Evolutionary conservation across 2,113 vertebrate genomes (phyloP).

Genomic region (Pleuronectes platessa): DNA sequence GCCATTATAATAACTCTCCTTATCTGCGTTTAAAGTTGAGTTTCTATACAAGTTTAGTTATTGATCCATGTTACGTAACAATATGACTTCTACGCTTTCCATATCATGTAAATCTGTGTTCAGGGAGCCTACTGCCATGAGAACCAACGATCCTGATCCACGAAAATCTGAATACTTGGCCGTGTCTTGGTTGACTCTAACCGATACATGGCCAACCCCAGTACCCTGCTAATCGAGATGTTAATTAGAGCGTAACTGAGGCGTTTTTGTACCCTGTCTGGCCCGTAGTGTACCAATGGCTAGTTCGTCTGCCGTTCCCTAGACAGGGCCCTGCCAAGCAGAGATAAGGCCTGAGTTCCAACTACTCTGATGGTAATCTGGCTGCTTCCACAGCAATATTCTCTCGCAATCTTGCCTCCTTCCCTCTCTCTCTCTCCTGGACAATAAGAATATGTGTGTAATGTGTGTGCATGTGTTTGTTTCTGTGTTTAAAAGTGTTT

Average conservation of each 20-base stretch:
- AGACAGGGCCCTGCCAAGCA: constrained; percentile 63
- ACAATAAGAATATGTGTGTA: constrained; percentile 1
- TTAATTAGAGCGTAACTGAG: constrained; percentile 68
- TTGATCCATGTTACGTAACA: not conserved
- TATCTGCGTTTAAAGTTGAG: not conserved
- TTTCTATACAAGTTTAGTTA: not conserved
- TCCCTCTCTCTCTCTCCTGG: constrained; percentile 6
- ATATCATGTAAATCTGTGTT: not conserved
- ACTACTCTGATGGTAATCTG: constrained; percentile 78
- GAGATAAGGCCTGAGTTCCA: constrained; percentile 78
- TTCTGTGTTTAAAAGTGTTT: not conserved
- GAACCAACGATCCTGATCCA: not conserved
- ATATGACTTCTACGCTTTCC: not conserved
- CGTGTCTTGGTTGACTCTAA: constrained; percentile 25
- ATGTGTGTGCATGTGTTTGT: not conserved
- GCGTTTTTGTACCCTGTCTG: constrained; percentile 63
- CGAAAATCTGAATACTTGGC: constrained; percentile 23
- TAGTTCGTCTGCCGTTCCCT: constrained; percentile 57
- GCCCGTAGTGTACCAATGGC: constrained; percentile 53
- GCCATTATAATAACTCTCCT: constrained; percentile 6
- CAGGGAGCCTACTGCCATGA: not conserved
- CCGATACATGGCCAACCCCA: constrained; percentile 42
- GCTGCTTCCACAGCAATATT: constrained; percentile 59
- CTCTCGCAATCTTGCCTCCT: constrained; percentile 54
- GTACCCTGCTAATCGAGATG: constrained; percentile 62